phyloP scores from a whole-genome alignment of 2,113 vertebrate species.

The Ardeotis arabs region DNA sequence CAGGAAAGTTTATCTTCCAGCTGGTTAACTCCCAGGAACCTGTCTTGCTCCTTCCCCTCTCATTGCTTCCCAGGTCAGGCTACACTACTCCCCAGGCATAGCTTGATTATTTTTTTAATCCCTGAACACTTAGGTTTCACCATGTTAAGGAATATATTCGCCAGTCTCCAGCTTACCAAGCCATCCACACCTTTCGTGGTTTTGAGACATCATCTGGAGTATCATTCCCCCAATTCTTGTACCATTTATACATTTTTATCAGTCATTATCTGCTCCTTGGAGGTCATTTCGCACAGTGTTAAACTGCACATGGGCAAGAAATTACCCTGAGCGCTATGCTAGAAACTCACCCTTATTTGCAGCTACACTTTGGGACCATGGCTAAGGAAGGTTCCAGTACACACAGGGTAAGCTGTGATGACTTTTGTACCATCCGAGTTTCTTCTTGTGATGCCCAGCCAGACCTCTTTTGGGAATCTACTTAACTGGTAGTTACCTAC shows the following conservation, averaged over 20 bases:
- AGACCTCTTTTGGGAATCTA: neutral
- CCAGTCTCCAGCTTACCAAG: neutral
- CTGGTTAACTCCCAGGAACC: neutral
- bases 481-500: neutral
- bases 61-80: neutral
- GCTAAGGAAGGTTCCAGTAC: neutral
- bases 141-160: neutral
- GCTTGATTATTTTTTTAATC: neutral
- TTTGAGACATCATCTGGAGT: neutral
- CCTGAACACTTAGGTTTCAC: neutral
- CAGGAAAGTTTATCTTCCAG: neutral
- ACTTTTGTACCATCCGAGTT: neutral
- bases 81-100: neutral
- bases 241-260: neutral
- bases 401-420: neutral
- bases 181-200: neutral
- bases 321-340: neutral
- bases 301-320: neutral
- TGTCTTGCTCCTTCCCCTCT: neutral
- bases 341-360: neutral
- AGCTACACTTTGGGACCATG: neutral
- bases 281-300: neutral
- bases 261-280: neutral
- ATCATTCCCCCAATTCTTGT: neutral
- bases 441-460: neutral